phyloP scores from a whole-genome alignment of 2,797 vertebrate genomes.

The Discoglossus pictus region DNA sequence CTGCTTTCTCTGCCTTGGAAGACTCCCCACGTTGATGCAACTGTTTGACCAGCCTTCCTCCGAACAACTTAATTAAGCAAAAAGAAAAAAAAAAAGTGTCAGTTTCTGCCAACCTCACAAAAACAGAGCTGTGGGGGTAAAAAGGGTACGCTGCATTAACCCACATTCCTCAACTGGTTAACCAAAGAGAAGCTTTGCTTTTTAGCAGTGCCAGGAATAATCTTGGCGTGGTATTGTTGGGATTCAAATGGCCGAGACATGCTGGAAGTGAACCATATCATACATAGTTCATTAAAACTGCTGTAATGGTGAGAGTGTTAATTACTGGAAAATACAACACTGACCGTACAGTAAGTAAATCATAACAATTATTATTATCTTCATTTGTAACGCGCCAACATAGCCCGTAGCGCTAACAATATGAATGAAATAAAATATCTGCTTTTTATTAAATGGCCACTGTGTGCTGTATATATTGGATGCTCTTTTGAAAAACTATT shows the following conservation, averaged over 20 bases:
- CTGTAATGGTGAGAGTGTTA: conserved; percentile 10
- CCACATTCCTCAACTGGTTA: conserved; percentile 82
- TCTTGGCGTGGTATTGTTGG: conserved; percentile 45
- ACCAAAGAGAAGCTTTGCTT: conserved; percentile 59
- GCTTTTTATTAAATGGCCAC: too few relatives aligned
- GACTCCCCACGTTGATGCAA: conserved; percentile 96
- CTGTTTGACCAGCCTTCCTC: conserved; percentile 93
- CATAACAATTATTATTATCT: too few relatives aligned
- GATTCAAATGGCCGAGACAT: conserved; percentile 56
- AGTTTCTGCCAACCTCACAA: conserved; percentile 86
- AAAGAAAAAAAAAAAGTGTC: conserved; percentile 81
- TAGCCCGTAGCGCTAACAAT: too few relatives aligned
- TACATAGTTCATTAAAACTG: conserved; percentile 54
- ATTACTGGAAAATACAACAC: neutral
- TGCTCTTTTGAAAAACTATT: too few relatives aligned
- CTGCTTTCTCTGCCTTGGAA: conserved; percentile 74
- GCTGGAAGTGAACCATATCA: conserved; percentile 55
- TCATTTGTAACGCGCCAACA: too few relatives aligned
- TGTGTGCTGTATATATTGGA: too few relatives aligned
- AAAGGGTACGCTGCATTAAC: conserved; percentile 82
- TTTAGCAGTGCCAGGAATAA: conserved; percentile 57
- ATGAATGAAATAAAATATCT: too few relatives aligned
- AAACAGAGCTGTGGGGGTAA: conserved; percentile 70
- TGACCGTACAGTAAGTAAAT: too few relatives aligned
- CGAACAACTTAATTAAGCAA: conserved; percentile 99